Evolutionary conservation across 1,140 invertebrate species (phyloP), one percentile per base, ranked within the genome.

Genomic region (Dinoponera quadriceps): DNA sequence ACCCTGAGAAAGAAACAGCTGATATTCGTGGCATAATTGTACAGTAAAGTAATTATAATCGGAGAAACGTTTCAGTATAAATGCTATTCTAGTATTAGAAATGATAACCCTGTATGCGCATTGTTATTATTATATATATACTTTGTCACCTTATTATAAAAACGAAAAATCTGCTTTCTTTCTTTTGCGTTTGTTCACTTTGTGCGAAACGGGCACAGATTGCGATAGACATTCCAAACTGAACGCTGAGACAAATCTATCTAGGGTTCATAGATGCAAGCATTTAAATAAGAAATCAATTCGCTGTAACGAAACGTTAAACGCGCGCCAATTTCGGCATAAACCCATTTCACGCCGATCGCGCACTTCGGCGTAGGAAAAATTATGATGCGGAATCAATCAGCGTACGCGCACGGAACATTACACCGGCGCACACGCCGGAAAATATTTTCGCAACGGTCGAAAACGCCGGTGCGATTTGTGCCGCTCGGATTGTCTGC

Each of bases 401-500:
- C 75, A 80, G 38, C 49, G 18, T n/a, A 44, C 38, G 38, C 25
- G 44, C 22, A 2, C 48, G 54, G 33, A 44, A 57, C 25, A 57
- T 80, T 87, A 59, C 77, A 25, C 20, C 4, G 51, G 20, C 38
- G 22, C 22, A 20, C 68, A 25, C 68, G 71, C 4, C 51, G 25
- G 57, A 85, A 88, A 88, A 88, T 82, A 74, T 88, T 88, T 88
- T 88, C 69, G 57, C 48, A 83, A 54, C 75, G 60, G 14, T 55
- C 69, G 38, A 20, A n/a, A 51, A 20, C 49, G 57, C 74, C 5
- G 16, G 48, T 14, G 48, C 33, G 66, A 68, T 88, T 88, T 80
- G 60, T 85, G 27, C 51, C 86, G 59, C 59, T 83, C 75, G 88
- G 75, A 88, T 88, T 80, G 85, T 88, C 75, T 77, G 87, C 72